Evolutionary conservation across 92 coral and sea anemone species (phyloP).

Genomic region (Epizoanthus ramosus): DNA sequence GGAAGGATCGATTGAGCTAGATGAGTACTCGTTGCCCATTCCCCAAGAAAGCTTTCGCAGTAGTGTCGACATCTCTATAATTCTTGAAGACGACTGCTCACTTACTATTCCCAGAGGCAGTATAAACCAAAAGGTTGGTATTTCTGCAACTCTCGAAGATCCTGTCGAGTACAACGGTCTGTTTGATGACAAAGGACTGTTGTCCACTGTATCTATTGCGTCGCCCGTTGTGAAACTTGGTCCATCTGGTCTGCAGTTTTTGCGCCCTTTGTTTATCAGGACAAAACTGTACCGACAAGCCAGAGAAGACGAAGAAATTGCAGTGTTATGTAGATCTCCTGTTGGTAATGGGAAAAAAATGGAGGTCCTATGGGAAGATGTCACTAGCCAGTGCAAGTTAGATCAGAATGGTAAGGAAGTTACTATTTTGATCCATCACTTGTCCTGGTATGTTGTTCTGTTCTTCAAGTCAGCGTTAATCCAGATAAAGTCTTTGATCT

Average conservation of each 20-base stretch:
- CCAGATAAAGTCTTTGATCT: not conserved
- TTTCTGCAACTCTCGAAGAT: not conserved
- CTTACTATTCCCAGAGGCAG: slow-evolving; percentile 6
- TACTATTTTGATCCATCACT: not conserved
- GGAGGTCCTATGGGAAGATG: not conserved
- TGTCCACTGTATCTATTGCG: not conserved
- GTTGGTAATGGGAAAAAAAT: not conserved
- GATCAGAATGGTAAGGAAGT: not conserved
- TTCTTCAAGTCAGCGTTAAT: not conserved
- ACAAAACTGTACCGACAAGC: not conserved
- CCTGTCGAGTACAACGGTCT: slow-evolving; percentile 4
- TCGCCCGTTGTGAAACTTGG: not conserved
- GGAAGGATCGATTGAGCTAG: not conserved
- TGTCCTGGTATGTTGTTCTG: not conserved
- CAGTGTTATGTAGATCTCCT: not conserved
- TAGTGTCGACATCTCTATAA: too few relatives aligned
- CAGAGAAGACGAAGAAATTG: slow-evolving; percentile 11
- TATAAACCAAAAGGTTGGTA: not conserved
- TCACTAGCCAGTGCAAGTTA: not conserved
- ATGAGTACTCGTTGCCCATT: too few relatives aligned
- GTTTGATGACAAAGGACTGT: slow-evolving; percentile 9
- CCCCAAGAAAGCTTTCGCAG: too few relatives aligned
- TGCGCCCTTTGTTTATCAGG: not conserved
- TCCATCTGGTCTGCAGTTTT: slow-evolving; percentile 18
- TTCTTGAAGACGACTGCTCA: too few relatives aligned